Base-by-base conservation (phyloP, 2,888 invertebrate species). In the Hirudinaria manillensis region DNA sequence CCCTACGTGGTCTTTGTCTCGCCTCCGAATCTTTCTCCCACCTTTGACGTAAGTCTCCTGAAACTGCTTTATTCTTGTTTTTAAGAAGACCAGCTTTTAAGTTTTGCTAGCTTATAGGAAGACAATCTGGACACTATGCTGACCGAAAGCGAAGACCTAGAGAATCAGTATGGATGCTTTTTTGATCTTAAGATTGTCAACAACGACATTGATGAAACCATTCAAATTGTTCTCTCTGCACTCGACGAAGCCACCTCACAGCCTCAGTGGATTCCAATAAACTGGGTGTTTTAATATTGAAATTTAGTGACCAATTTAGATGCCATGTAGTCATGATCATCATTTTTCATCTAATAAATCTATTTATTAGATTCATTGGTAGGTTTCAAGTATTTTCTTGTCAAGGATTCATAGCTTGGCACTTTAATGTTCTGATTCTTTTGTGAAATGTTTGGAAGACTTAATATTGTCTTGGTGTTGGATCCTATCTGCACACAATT, bases 1-100 rank as follows among this genome's bases (percentile, higher is more conserved):
- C 97, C 97, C 55, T 96, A 93, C 87, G 96, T 98, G 82, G 95
- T 97, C 81, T 98, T 97, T 88, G 95, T 97, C 81, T 95, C 94
- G 72, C 96, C 97, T 53, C 97, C 97, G 10, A 77, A 78, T 65
- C 76, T 78, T 38, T 77, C 75, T 70, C 73, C 73, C 16, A 65
- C 73, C 4, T 73, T 73, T 55, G 73, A 73, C 3, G 73, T 73
- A 36, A 45, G 68, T 68, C 68, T 68, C 68, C 16, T 36, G 7
- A 21, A 61, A 7, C n/a, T 61, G n/a, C 7, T 19, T 61, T 29
- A 61, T 61, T 27, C n/a, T n/a, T n/a, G n/a, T n/a, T 61, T 61
- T 61, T 61, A 27, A n/a, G n/a, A 16, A 27, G 29, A n/a, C 24
- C 29, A 61, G 7, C 36, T 45, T 45, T 45, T 10, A 45, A 16